Evolutionary conservation across 1,140 invertebrate species (phyloP).

Genomic region (Maniola jurtina): DNA sequence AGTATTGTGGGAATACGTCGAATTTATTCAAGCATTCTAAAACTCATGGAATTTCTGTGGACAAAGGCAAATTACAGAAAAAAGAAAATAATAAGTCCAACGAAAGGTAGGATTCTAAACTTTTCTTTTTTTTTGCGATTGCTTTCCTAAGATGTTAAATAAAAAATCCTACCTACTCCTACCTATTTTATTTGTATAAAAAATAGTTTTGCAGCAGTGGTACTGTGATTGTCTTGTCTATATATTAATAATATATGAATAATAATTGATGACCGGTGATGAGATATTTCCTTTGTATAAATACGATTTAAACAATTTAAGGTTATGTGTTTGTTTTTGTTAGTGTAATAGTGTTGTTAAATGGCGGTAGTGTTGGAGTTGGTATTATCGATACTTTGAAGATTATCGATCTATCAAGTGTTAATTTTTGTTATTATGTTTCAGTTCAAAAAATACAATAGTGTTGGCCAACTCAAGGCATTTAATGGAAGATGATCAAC

Average conservation of each 20-base stretch:
- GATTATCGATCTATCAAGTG: slow-evolving; percentile 16
- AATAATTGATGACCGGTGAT: slow-evolving; percentile 19
- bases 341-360: slow-evolving; percentile 5
- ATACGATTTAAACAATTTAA: slow-evolving; percentile 18
- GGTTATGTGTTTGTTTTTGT: slow-evolving; percentile 18
- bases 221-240: slow-evolving; percentile 13
- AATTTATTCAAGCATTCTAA: slow-evolving; percentile 27
- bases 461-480: slow-evolving; percentile 4
- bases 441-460: slow-evolving; percentile 16
- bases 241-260: slow-evolving; percentile 14
- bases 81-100: too few species aligned
- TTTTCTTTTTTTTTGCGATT: slow-evolving; percentile 12
- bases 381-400: slow-evolving; percentile 18
- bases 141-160: slow-evolving; percentile 21
- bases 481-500: slow-evolving; percentile 20
- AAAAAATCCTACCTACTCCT: slow-evolving; percentile 9
- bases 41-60: slow-evolving; percentile 18
- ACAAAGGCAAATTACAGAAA: too few species aligned
- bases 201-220: slow-evolving; percentile 18
- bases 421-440: slow-evolving; percentile 20
- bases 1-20: slow-evolving; percentile 26
- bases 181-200: slow-evolving; percentile 14
- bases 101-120: too few species aligned
- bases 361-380: slow-evolving; percentile 16
- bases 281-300: slow-evolving; percentile 13